phyloP scores from a whole-genome alignment of 2,797 vertebrate genomes.

The Ctenopoma kingsleyae region DNA sequence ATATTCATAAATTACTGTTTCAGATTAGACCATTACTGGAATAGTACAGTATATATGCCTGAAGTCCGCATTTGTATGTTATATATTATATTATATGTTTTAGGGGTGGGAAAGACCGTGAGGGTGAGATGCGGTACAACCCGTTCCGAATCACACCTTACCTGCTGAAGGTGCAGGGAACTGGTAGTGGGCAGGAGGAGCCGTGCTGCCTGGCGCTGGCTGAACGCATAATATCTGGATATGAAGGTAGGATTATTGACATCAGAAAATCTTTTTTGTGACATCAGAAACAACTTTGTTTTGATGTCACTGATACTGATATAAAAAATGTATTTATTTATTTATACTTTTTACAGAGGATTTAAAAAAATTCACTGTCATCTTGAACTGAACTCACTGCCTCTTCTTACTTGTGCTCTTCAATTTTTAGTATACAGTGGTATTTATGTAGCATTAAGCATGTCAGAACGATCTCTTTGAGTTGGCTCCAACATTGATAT shows the following conservation, averaged over 20 bases:
- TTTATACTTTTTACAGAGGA: background rate
- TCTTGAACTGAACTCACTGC: background rate
- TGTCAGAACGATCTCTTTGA: background rate
- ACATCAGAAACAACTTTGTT: no score
- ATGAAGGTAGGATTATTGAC: constrained; percentile 85
- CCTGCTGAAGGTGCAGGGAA: constrained; percentile 83
- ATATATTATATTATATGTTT: constrained; percentile 26
- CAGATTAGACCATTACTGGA: background rate
- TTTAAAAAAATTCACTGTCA: background rate
- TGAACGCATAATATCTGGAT: constrained; percentile 93
- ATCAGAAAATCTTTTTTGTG: background rate
- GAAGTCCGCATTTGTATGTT: background rate
- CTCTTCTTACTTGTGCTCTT: background rate
- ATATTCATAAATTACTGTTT: background rate
- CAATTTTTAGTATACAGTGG: background rate
- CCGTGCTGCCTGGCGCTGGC: constrained; percentile 90
- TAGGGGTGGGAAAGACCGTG: constrained; percentile 87
- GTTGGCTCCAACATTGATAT: background rate
- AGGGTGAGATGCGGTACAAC: constrained; percentile 84
- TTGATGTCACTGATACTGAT: no score
- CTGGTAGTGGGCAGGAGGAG: constrained; percentile 79
- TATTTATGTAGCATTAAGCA: background rate
- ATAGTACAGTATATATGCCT: no score
- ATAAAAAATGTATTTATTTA: background rate
- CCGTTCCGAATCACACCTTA: constrained; percentile 91